Conservation (phyloP, 2,113 vertebrate genomes). For the Campylomormyrus tamandua region DNA sequence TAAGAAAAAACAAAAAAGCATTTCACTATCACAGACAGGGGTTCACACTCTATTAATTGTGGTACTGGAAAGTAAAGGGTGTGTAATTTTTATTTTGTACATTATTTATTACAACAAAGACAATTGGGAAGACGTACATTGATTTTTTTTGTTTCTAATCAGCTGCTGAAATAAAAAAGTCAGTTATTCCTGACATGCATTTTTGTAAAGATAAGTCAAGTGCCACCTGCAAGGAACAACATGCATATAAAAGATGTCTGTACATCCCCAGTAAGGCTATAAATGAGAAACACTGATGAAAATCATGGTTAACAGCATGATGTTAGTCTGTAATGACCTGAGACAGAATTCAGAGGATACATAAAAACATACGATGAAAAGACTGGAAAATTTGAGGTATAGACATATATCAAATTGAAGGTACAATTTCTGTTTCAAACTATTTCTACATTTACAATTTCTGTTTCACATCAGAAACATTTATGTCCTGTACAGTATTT, state of each 20-base stretch:
- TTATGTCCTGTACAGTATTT: not conserved
- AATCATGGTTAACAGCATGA: not conserved
- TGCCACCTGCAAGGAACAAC: not conserved
- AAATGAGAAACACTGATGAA: not conserved
- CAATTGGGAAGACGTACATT: not conserved
- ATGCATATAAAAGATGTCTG: not conserved
- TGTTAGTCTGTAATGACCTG: not conserved
- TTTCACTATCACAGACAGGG: slow-evolving; percentile 55
- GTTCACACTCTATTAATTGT: slow-evolving; percentile 63
- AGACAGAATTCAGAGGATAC: not conserved
- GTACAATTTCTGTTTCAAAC: not conserved
- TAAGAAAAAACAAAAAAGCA: slow-evolving; percentile 28
- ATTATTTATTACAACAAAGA: slow-evolving; percentile 9
- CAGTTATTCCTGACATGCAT: not conserved
- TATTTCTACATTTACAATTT: no score
- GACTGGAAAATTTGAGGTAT: not conserved
- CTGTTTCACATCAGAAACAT: not conserved
- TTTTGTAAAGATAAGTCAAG: not conserved
- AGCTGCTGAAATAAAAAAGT: slow-evolving; percentile 33
- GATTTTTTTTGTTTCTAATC: not conserved
- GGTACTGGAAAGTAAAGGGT: slow-evolving; percentile 61
- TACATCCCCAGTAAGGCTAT: not conserved
- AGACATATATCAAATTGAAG: not conserved
- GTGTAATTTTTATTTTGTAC: slow-evolving; percentile 49
- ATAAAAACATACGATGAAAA: not conserved